Base-by-base conservation (phyloP, 2,797 vertebrate genomes). In the Poeciliopsis infans region DNA sequence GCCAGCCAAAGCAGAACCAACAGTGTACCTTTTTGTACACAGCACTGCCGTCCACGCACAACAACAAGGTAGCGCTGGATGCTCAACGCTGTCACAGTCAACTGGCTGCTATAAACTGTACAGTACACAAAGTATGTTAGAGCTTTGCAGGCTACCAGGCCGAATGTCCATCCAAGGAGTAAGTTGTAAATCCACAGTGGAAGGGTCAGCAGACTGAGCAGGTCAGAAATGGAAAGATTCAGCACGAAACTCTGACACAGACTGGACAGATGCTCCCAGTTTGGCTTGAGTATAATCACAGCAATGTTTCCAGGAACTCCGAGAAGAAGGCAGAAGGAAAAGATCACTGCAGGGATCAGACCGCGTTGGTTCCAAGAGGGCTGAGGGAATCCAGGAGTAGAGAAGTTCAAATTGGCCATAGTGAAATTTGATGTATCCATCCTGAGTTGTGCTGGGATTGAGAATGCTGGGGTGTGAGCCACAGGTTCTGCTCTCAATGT, bases 251-350 rank as follows among this genome's bases (percentile, higher is more conserved):
- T 69, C 47, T 87, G 83, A 51, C 79, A 92, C 76, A 93, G 68
- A 20, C 15, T 82, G 49, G 78, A 88, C 55, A 89, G 18, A 8
- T 88, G 81, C 68, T 91, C 66, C 72, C 82, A 81, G 64, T 86
- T 86, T 39, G 82, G 74, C 69, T 25, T 68, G 71, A 93, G 81
- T 46, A 86, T 5, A 12, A 92, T 75, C 16, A 91, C 89, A 1
- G 82, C 61, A 0, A 90, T 25, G 79, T 95, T 95, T 69, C 90
- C 92, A 66, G 92, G 92, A 41, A 93, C 73, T 76, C 92, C 92
- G 74, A 94, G 57, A 16, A 88, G 49, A 2, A 87, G 90, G 55
- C 90, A 93, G 28, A 92, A 0, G 0, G 59, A 68, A 75, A 88
- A 1, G 11, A 88, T 0, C 20, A 81, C 28, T 0, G 2, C 75